These are phyloP conservation scores for Syrrhaptes paradoxus DNA, from an alignment of 2,113 vertebrate species.

Conservation along the genomic window DNA sequence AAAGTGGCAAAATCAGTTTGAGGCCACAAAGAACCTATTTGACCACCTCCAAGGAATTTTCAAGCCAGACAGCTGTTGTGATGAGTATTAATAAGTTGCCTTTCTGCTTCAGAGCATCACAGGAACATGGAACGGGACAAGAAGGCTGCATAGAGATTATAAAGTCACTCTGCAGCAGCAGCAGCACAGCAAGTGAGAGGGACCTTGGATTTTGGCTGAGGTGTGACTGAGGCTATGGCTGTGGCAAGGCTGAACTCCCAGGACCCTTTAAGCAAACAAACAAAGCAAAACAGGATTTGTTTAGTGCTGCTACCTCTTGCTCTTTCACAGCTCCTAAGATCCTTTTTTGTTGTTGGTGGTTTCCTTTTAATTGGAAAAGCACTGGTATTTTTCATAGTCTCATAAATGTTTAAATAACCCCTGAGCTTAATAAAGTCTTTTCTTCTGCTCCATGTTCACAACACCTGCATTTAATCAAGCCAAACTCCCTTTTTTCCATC, in stretches of 20 bases:
- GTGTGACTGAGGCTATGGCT: background rate
- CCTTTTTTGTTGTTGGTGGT: background rate
- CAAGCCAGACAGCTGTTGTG: background rate
- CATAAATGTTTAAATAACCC: conserved; percentile 45
- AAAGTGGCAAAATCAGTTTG: background rate
- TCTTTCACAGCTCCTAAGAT: background rate
- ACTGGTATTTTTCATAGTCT: conserved; percentile 37
- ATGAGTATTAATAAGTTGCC: background rate
- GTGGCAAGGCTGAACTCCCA: background rate
- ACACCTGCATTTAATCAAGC: conserved; percentile 34
- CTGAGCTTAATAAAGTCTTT: conserved; percentile 39
- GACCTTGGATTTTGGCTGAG: background rate
- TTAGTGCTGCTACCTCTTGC: background rate
- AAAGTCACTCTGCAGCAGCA: background rate
- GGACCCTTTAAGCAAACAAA: background rate
- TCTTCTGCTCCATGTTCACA: conserved; percentile 8
- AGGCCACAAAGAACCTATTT: background rate
- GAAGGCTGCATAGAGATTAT: background rate
- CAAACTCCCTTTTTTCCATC: background rate
- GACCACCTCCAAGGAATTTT: background rate
- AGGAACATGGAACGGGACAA: background rate
- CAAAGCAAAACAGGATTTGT: background rate
- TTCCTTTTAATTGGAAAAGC: conserved; percentile 38
- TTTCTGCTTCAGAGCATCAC: background rate
- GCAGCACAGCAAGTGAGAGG: fast-evolving